Evolutionary conservation across 64 coral and sea anemone species (phyloP), one percentile per base, ranked within the genome.

Genomic region (Stichodactyla mertensii): DNA sequence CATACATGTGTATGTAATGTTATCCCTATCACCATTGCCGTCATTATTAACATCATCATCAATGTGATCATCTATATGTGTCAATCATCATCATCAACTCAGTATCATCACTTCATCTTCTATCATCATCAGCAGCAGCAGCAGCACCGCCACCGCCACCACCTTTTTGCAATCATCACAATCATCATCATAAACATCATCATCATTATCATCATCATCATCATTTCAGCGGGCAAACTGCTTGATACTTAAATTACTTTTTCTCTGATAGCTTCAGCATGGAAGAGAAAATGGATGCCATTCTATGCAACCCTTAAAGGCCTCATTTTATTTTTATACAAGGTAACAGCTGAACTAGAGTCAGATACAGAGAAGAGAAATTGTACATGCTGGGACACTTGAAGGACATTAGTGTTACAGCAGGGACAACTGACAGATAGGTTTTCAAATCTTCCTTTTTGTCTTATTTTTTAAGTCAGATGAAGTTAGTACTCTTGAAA

Each of bases 271-370:
- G 93, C 93, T 57, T 95, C 93, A 53, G 92, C 95, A 51, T 94
- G 95, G 95, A 94, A 98, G 52, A 89, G 93, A 61, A 95, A 95
- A 55, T 95, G 93, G 93, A 77, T 95, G 52, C 93, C 93, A 57
- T 95, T 95, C 66, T 87, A 87, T 64, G 90, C 87, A n/a, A 70
- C 89, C 8, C 85, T 93, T 27, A 87, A 92, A 66, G 94, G 91
- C 31, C 88, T 98, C 31, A 88, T 98, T 58, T 61, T 98, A 19
- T 98, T 89, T 71, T 81, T 98, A 64, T 88, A 92, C 57, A 98
- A 98, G 95, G 95, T 92, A 90, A 82, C 10, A 51, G 69, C 12
- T 61, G 31, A 28, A 10, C 80, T 45, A 54, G 8, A 28, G 24
- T 7, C 59, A 55, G 15, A 51, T 26, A 53, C 27, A 85, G 55